A percentile compares a stretch with the other conserved stretches of the same genome.
Evolutionary conservation across 2,797 vertebrate species (phyloP).

Genomic region (Brotula barbata): DNA sequence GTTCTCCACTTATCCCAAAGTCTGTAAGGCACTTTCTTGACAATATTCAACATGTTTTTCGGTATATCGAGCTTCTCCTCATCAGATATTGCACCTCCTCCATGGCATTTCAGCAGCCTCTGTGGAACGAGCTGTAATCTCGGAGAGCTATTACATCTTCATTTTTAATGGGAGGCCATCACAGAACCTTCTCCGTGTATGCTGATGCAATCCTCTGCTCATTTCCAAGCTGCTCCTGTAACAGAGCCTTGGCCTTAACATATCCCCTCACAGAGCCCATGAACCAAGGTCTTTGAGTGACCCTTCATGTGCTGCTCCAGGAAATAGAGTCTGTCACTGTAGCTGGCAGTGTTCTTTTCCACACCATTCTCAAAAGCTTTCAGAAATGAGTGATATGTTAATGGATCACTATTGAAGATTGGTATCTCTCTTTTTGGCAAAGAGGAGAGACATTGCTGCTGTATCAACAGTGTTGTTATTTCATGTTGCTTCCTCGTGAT

Average conservation of each 20-base stretch:
- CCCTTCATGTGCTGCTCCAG: conserved; percentile 27
- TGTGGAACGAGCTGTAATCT: conserved; percentile 20
- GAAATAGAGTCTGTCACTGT: conserved; percentile 9
- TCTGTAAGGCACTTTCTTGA: conserved; percentile 30
- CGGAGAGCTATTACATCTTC: conserved; percentile 14
- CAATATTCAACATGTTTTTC: conserved; percentile 26
- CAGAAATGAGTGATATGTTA: conserved; percentile 18
- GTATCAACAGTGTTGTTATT: conserved; percentile 29
- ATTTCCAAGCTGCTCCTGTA: conserved; percentile 21
- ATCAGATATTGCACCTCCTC: conserved; percentile 26
- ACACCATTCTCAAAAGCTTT: conserved; percentile 23
- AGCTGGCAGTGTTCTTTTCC: conserved; percentile 6
- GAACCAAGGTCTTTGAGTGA: conserved; percentile 1
- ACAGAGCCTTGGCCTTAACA: conserved; percentile 9
- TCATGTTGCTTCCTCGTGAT: conserved; percentile 37
- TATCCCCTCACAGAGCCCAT: conserved; percentile 9
- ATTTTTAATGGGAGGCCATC: conserved; percentile 10
- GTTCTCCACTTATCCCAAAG: conserved; percentile 28
- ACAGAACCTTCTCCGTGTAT: conserved; percentile 15
- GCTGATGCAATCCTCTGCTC: conserved; percentile 13
- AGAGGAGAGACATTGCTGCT: conserved; percentile 32
- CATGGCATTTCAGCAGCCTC: conserved; percentile 30
- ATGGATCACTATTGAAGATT: conserved; percentile 9
- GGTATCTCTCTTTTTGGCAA: conserved; percentile 37
- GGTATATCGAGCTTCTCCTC: conserved; percentile 22